Evolutionary conservation across 2,113 vertebrate genomes (phyloP), one percentile per base, ranked within the genome.

Genomic region (Cheilinus undulatus): DNA sequence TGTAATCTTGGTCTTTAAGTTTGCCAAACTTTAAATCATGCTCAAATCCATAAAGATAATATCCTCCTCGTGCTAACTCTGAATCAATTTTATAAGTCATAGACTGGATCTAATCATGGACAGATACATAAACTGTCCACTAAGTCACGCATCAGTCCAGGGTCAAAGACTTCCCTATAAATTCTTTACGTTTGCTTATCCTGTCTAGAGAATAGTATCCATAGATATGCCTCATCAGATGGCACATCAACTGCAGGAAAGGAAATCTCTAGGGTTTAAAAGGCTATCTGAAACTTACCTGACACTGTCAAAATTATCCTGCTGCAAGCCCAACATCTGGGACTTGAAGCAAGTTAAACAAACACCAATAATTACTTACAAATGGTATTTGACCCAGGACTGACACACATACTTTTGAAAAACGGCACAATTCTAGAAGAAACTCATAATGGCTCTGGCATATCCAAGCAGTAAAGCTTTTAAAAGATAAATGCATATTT

Each of bases 341-440:
- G 56, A 20, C 68, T 76, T 79, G 17, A 28, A 78, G 66, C 52
- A 75, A 69, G 58, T 83, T 73, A 70, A 81, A 83, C 72, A 89
- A 88, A 87, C 74, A 82, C 59, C 30, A 80, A 26, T 78, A 80
- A 82, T 88, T 88, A 78, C 86, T 87, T 48, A 45, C 78, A 82
- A 88, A 86, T 87, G 76, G 67, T 51, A 58, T 73, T 60, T 82
- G 84, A 85, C 83, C 80, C 62, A 48, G 14, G 13, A 65, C 62
- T 82, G 76, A 82, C 86, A 71, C 63, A 68, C 67, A 60, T 77
- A 76, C 73, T 71, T 82, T 73, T 15, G 22, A 48, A 70, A 26
- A 80, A 76, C 34, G 38, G 51, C 69, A 61, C 57, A 73, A 77
- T 66, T 53, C 40, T 56, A 27, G 57, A 83, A 85, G 62, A 60